These are phyloP conservation scores for Antigone vipio DNA, from an alignment of 2,113 vertebrate genomes.

Conservation along the genomic window DNA sequence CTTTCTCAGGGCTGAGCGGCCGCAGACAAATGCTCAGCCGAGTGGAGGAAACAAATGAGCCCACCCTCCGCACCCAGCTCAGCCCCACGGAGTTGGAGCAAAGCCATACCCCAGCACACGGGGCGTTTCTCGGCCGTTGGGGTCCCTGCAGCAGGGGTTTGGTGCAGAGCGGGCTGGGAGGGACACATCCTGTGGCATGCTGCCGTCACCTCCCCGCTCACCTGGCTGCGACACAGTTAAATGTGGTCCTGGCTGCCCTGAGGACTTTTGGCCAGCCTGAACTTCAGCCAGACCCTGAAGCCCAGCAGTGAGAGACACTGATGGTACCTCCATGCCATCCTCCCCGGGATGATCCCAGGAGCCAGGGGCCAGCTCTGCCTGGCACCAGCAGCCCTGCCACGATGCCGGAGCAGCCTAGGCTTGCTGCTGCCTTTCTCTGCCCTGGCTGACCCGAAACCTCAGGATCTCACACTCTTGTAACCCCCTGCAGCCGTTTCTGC, in stretches of 20 bases:
- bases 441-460: background rate
- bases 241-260: fast-evolving
- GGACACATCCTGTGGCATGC: fast-evolving
- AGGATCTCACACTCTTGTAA: background rate
- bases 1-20: background rate
- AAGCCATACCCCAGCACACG: fast-evolving
- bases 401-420: fast-evolving
- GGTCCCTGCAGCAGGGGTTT: background rate
- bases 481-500: background rate
- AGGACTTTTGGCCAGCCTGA: background rate
- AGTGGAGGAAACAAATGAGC: constrained; percentile 45
- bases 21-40: background rate
- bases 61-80: background rate
- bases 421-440: background rate
- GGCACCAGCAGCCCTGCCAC: background rate
- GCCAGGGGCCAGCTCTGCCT: background rate
- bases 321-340: fast-evolving
- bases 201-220: background rate
- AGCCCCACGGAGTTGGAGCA: background rate
- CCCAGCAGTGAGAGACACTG: fast-evolving
- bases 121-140: fast-evolving
- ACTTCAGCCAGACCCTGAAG: background rate
- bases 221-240: fast-evolving
- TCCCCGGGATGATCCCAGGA: background rate
- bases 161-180: fast-evolving